Evolutionary conservation across 2,888 invertebrate species (phyloP).

Genomic region (Dryocosmus kuriphilus): DNA sequence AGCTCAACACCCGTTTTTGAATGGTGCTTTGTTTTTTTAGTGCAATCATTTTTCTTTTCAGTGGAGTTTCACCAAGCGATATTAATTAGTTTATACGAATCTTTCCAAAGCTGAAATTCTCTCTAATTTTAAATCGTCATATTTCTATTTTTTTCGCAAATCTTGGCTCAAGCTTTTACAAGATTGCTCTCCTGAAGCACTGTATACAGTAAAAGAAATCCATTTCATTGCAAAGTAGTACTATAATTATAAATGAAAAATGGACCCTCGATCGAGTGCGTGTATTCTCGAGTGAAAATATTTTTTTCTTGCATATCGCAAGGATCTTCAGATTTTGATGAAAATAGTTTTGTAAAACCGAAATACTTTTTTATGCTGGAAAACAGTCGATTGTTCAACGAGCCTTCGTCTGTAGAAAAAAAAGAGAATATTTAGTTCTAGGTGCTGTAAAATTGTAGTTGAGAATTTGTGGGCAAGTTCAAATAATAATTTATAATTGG

Average conservation of each 20-base stretch:
- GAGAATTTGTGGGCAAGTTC: slow-evolving; percentile 32
- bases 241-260: neutral
- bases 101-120: neutral
- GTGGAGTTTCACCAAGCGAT: neutral
- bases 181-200: neutral
- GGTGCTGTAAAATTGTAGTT: slow-evolving; percentile 24
- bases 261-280: slow-evolving; percentile 10
- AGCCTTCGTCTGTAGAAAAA: slow-evolving; percentile 14
- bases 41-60: neutral
- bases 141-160: neutral
- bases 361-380: slow-evolving; percentile 28
- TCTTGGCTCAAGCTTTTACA: neutral
- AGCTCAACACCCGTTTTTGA: neutral
- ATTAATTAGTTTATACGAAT: neutral
- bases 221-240: slow-evolving; percentile 10
- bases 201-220: slow-evolving; percentile 6
- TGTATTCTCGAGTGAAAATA: slow-evolving; percentile 13
- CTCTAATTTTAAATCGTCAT: neutral
- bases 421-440: slow-evolving; percentile 2
- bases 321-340: neutral
- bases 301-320: slow-evolving; percentile 7
- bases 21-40: neutral
- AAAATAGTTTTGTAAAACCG: slow-evolving; percentile 29
- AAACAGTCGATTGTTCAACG: slow-evolving; percentile 20
- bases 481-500: slow-evolving; percentile 33